Percentiles rank a stretch among this genome's conserved stretches.
Conservation (phyloP, 2,888 invertebrate species). For the Nesidiocoris tenuis region DNA sequence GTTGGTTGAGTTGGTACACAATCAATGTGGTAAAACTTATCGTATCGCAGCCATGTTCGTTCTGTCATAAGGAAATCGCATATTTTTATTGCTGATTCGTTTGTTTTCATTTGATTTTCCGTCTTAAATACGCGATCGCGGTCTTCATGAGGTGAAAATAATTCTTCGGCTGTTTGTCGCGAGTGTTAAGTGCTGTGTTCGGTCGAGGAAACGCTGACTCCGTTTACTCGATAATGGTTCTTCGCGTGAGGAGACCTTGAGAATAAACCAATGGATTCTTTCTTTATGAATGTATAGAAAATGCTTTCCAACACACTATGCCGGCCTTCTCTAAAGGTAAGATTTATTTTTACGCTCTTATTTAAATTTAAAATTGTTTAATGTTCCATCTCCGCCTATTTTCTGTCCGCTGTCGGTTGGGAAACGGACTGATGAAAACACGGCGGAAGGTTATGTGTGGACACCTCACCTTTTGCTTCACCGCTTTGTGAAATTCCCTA, state of each 20-base stretch:
- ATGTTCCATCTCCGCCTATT: background rate
- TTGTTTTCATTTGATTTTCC: slow-evolving; percentile 12
- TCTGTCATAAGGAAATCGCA: slow-evolving; percentile 32
- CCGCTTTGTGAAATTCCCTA: slow-evolving; percentile 15
- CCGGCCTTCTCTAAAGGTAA: slow-evolving; percentile 33
- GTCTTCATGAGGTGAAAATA: background rate
- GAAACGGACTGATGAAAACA: slow-evolving; percentile 30
- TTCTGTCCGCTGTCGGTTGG: background rate
- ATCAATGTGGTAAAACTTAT: slow-evolving; percentile 21
- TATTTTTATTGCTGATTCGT: slow-evolving; percentile 22
- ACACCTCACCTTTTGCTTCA: slow-evolving; percentile 5
- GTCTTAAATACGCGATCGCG: background rate
- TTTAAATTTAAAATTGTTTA: background rate
- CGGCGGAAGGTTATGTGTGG: slow-evolving; percentile 34
- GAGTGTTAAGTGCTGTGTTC: slow-evolving; percentile 17
- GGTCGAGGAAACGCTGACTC: background rate
- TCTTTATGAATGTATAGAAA: slow-evolving; percentile 34
- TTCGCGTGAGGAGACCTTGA: slow-evolving; percentile 36
- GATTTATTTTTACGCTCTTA: background rate
- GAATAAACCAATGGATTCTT: slow-evolving; percentile 39
- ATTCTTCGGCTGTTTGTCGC: background rate
- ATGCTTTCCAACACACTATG: slow-evolving; percentile 23
- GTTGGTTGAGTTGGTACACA: slow-evolving; percentile 18
- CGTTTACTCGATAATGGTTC: slow-evolving; percentile 17
- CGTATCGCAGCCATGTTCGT: slow-evolving; percentile 35